Percentiles rank a stretch among this genome's conserved stretches.
Evolutionary conservation across 2,113 vertebrate species (phyloP).

Genomic region (Rhinichthys klamathensis): DNA sequence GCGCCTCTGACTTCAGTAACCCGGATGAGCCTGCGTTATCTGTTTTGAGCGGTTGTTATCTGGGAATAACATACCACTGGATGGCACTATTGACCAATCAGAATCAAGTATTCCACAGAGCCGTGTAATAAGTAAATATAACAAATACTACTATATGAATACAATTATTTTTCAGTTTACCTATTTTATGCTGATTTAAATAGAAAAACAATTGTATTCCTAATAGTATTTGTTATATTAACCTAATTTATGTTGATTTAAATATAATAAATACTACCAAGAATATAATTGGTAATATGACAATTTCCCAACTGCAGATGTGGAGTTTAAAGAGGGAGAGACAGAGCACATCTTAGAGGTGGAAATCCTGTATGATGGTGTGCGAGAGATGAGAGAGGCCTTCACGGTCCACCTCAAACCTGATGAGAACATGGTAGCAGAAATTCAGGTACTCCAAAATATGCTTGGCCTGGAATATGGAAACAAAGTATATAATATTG

Average conservation of each 20-base stretch:
- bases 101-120: no score
- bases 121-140: no score
- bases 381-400: constrained; percentile 85
- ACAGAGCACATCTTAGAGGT: constrained; percentile 80
- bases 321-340: constrained; percentile 84
- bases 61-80: no score
- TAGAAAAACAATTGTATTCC: no score
- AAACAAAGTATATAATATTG: not conserved
- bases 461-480: not conserved
- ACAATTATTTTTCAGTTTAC: no score
- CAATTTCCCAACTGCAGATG: constrained; percentile 70
- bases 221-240: not conserved
- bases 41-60: no score
- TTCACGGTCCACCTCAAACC: constrained; percentile 86
- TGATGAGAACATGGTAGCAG: constrained; percentile 87
- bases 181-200: no score
- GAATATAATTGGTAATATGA: not conserved
- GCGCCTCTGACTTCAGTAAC: no score
- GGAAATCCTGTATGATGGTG: constrained; percentile 81
- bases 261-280: not conserved
- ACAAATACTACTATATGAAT: no score
- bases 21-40: no score
- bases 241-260: not conserved
- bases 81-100: no score
- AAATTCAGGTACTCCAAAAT: constrained; percentile 77